These are phyloP conservation scores for Cryptomyrus ogoouensis DNA, from an alignment of 2,113 vertebrate genomes.

Conservation along the genomic window DNA sequence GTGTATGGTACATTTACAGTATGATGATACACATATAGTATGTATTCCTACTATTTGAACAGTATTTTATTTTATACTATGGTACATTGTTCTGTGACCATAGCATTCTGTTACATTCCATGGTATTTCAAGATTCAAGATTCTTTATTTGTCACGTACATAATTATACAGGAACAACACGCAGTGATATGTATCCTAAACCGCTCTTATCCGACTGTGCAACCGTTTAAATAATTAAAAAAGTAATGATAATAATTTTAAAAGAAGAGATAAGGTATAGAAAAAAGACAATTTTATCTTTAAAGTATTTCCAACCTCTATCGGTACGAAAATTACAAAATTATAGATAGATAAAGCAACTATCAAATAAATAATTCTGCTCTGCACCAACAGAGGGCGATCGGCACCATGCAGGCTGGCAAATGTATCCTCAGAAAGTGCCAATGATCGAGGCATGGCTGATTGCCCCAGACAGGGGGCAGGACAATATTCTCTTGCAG, in stretches of 20 bases:
- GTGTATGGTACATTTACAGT: neutral
- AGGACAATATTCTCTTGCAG: neutral
- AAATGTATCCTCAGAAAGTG: neutral
- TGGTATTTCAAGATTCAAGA: neutral
- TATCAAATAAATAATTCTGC: neutral
- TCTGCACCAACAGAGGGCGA: neutral
- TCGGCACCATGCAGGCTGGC: neutral
- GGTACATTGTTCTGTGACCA: neutral
- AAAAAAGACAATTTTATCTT: too few species aligned
- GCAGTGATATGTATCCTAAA: too few species aligned
- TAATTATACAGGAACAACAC: too few species aligned
- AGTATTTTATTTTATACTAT: neutral
- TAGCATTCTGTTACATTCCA: neutral
- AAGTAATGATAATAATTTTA: too few species aligned
- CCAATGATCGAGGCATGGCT: neutral
- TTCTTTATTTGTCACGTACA: too few species aligned
- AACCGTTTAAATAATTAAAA: too few species aligned
- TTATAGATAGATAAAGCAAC: neutral
- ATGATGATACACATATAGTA: neutral
- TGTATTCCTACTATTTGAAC: neutral
- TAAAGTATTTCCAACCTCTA: too few species aligned
- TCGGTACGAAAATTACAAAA: too few species aligned
- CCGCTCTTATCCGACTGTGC: too few species aligned
- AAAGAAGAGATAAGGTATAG: too few species aligned
- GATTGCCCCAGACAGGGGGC: too few species aligned